A percentile compares a stretch with the other conserved stretches of the same genome.
These are phyloP conservation scores for Danio rerio DNA, from an alignment of 2,113 vertebrate species.

Conservation along the genomic window DNA sequence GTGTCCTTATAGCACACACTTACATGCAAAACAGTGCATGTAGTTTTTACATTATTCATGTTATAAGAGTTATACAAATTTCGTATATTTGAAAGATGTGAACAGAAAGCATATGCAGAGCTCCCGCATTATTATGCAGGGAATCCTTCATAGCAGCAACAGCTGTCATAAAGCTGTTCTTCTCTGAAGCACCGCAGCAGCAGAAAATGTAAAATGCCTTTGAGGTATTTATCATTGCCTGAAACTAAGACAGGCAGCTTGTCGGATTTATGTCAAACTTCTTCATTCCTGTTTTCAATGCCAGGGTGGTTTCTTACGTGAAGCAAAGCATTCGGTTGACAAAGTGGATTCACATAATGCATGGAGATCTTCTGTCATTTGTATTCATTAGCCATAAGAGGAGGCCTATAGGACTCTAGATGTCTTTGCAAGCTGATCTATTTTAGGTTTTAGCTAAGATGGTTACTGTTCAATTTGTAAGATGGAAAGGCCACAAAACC, in stretches of 20 bases:
- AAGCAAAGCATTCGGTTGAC: background rate
- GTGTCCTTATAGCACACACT: too few relatives aligned
- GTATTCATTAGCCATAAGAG: background rate
- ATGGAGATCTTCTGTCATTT: background rate
- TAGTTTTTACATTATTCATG: background rate
- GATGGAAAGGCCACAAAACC: background rate
- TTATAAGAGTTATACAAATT: background rate
- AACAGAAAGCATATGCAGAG: background rate
- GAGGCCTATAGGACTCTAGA: background rate
- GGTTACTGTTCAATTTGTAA: background rate
- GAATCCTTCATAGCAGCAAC: slow-evolving; percentile 17
- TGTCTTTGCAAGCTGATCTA: background rate
- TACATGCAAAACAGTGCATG: too few relatives aligned
- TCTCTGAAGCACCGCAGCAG: background rate
- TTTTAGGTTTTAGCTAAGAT: slow-evolving; percentile 7
- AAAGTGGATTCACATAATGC: background rate
- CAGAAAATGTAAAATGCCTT: slow-evolving; percentile 2
- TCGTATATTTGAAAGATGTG: background rate
- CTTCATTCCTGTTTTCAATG: background rate
- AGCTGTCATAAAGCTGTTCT: background rate
- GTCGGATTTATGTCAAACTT: slow-evolving; percentile 14
- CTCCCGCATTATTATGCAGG: background rate
- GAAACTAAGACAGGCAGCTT: slow-evolving; percentile 6
- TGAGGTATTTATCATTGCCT: background rate
- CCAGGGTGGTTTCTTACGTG: background rate